Evolutionary conservation across 2,888 invertebrate species (phyloP).

Genomic region (Erebia aethiops): DNA sequence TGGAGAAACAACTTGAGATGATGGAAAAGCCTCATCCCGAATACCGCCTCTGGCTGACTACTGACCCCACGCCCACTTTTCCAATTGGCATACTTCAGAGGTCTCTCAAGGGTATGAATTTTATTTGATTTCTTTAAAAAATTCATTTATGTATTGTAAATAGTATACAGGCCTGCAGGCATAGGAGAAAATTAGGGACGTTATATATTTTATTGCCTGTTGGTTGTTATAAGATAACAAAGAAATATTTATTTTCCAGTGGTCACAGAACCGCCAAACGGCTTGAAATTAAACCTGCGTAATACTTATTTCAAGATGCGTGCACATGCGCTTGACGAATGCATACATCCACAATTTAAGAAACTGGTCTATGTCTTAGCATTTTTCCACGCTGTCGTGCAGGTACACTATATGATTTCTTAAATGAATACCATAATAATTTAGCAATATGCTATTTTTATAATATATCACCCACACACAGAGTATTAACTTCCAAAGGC

Average conservation of each 20-base stretch:
- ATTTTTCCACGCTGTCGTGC: conserved; percentile 96
- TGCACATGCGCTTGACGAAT: conserved; percentile 87
- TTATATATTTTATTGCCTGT: no score
- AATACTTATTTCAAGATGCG: conserved; percentile 95
- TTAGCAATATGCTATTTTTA: no score
- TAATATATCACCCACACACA: no score
- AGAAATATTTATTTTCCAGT: conserved; percentile 76
- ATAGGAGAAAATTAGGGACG: no score
- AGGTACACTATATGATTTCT: conserved; percentile 69
- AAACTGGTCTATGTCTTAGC: conserved; percentile 93
- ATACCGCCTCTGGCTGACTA: conserved; percentile 96
- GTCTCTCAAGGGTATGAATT: conserved; percentile 87
- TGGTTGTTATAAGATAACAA: not conserved
- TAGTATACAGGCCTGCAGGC: not conserved
- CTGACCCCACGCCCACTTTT: conserved; percentile 93
- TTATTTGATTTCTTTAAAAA: not conserved
- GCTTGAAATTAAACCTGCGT: conserved; percentile 92
- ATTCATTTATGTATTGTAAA: no score
- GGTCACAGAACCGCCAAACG: conserved; percentile 96
- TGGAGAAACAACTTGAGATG: conserved; percentile 93
- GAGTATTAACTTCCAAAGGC: no score
- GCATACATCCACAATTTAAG: conserved; percentile 89
- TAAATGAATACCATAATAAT: not conserved
- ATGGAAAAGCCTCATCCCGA: conserved; percentile 93
- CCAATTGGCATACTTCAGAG: conserved; percentile 95